Evolutionary conservation across 2,797 vertebrate genomes (phyloP), one percentile per base, ranked within the genome.

Genomic region (Diplodus puntazzo): DNA sequence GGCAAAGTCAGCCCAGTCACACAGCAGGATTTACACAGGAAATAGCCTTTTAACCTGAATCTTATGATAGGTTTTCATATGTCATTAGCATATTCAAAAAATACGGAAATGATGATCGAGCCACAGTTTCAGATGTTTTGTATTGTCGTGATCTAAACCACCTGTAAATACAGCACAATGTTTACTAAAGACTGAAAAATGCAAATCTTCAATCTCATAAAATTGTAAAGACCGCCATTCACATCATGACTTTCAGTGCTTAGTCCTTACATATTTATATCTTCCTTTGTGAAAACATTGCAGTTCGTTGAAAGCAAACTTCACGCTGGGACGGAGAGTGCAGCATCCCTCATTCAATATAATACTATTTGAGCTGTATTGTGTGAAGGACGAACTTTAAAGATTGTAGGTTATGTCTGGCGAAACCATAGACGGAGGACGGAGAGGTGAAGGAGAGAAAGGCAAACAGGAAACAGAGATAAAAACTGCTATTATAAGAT

Each of bases 351-450:
- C 13, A 54, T 63, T 65, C 50, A 54, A 55, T 68, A 20, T 58
- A 42, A 81, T 76, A 57, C 50, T 76, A 70, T 46, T 76, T 81
- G 62, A 73, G 46, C 62, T 61, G 7, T 20, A 30, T 34, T 27
- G n/a, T 60, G n/a, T 48, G 52, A 78, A 18, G 68, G 46, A 20
- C 73, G 65, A 84, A 82, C 60, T 87, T 82, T 74, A 74, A 78
- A 86, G 69, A 87, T 70, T 64, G 74, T 21, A 80, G 66, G 79
- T 79, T 86, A 53, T 72, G 68, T 86, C 83, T 82, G 69, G 64
- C 43, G 74, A 75, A 60, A 43, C 27, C 1, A 18, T 59, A 61
- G 34, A 77, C 23, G 25, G 57, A 67, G 25, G 57, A 67, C 1
- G 0, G 27, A 42, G 52, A 78, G 27, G 61, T 27, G 21, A 30